Evolutionary conservation across 2,888 invertebrate species (phyloP).

Genomic region (Seira ritae): DNA sequence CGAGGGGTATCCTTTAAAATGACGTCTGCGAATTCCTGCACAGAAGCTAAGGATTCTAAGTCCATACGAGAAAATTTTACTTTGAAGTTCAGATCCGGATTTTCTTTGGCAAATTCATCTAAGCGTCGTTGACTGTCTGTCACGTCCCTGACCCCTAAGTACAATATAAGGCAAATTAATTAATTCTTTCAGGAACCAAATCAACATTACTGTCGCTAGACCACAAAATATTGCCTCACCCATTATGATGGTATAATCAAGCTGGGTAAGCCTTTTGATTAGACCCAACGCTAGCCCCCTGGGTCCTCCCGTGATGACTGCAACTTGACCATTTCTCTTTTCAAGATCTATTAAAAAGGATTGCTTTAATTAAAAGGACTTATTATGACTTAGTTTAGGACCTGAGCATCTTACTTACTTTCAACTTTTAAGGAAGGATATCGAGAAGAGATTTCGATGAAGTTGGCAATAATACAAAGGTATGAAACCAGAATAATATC

Average conservation of each 20-base stretch:
- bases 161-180: too few relatives aligned
- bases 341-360: not conserved
- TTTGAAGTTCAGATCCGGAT: slow-evolving; percentile 74
- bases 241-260: too few relatives aligned
- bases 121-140: slow-evolving; percentile 31
- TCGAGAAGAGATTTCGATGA: slow-evolving; percentile 20
- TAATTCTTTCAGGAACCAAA: too few relatives aligned
- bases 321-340: not conserved
- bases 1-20: slow-evolving; percentile 81
- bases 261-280: slow-evolving; percentile 9
- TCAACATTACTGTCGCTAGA: too few relatives aligned
- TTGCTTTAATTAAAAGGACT: too few relatives aligned
- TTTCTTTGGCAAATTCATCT: slow-evolving; percentile 6
- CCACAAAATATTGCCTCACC: not conserved
- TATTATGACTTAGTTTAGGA: too few relatives aligned
- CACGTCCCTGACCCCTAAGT: slow-evolving; percentile 28
- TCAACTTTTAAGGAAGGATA: slow-evolving; percentile 8
- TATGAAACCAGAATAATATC: not conserved
- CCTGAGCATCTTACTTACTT: too few relatives aligned
- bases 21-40: slow-evolving; percentile 83
- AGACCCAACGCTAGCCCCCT: slow-evolving; percentile 22
- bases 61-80: slow-evolving; percentile 84
- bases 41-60: slow-evolving; percentile 85
- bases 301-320: slow-evolving; percentile 14
- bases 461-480: not conserved